Conservation (phyloP, 1,140 invertebrate genomes). For the Asbolus verrucosus region DNA sequence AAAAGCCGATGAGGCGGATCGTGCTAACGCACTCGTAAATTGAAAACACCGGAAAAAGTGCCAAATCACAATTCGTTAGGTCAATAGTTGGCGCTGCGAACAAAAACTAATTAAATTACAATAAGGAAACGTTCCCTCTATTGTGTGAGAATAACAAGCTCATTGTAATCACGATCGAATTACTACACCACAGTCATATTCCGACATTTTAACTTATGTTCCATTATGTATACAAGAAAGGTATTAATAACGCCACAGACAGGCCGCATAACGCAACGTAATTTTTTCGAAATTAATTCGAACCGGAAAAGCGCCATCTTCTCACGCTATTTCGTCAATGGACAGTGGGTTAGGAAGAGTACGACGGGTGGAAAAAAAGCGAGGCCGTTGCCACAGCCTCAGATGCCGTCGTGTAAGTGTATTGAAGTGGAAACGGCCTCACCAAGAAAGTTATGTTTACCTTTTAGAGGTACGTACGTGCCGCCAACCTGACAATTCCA, state of each 20-base stretch:
- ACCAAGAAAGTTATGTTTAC: constrained; percentile 22
- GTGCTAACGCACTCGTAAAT: too few species aligned
- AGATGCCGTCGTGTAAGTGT: not conserved
- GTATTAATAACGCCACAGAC: too few species aligned
- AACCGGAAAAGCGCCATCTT: too few species aligned
- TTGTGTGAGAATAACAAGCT: constrained; percentile 22
- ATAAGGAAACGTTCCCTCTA: constrained; percentile 19
- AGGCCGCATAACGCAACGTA: too few species aligned
- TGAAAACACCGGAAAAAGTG: too few species aligned
- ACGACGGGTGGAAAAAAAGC: too few species aligned
- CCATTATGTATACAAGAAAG: not conserved
- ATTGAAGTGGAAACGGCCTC: not conserved
- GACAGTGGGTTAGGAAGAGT: too few species aligned
- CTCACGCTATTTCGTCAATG: too few species aligned
- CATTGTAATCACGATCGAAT: constrained; percentile 14
- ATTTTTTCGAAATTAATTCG: too few species aligned
- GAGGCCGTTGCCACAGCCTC: constrained; percentile 9
- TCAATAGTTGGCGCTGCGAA: not conserved
- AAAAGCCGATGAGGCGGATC: too few species aligned
- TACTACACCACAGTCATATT: not conserved
- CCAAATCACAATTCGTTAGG: too few species aligned
- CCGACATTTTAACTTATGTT: constrained; percentile 1
- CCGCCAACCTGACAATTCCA: constrained; percentile 30
- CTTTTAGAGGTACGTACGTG: constrained; percentile 17
- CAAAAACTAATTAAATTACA: constrained; percentile 17